A percentile compares a stretch with the other conserved stretches of the same genome.
Conservation (phyloP, 2,797 vertebrate genomes). For the Myotis pilosus region DNA sequence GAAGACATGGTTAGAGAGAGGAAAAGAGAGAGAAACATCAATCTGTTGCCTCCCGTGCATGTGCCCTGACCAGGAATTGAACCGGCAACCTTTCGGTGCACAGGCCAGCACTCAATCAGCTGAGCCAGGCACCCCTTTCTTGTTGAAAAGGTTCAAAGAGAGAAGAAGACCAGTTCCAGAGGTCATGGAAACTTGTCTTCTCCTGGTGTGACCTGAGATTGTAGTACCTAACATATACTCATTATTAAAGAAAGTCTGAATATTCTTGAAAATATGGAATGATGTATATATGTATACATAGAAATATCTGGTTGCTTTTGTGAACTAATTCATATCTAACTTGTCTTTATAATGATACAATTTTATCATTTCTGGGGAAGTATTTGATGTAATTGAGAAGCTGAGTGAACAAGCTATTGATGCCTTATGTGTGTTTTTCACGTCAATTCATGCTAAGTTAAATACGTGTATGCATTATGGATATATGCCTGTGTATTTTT, state of each 20-base stretch:
- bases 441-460: not conserved
- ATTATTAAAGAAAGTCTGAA: not conserved
- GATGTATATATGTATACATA: rapidly evolving
- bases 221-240: not conserved
- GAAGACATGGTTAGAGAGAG: no score
- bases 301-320: not conserved
- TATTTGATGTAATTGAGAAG: not conserved
- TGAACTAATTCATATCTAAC: not conserved
- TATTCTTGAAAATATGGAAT: not conserved
- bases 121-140: not conserved
- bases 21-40: no score
- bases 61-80: no score
- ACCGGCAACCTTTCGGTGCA: no score
- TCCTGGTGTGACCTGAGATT: not conserved
- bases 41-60: no score
- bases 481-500: not conserved
- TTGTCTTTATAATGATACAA: not conserved
- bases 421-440: not conserved
- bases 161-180: not conserved
- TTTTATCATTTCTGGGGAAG: not conserved
- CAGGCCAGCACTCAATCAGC: no score
- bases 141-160: not conserved
- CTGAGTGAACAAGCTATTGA: not conserved
- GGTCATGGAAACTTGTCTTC: not conserved
- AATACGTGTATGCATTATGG: not conserved